Percentiles rank a stretch among this genome's conserved stretches.
Evolutionary conservation across 2,797 vertebrate genomes (phyloP).

Genomic region (Buphagus erythrorhynchus): DNA sequence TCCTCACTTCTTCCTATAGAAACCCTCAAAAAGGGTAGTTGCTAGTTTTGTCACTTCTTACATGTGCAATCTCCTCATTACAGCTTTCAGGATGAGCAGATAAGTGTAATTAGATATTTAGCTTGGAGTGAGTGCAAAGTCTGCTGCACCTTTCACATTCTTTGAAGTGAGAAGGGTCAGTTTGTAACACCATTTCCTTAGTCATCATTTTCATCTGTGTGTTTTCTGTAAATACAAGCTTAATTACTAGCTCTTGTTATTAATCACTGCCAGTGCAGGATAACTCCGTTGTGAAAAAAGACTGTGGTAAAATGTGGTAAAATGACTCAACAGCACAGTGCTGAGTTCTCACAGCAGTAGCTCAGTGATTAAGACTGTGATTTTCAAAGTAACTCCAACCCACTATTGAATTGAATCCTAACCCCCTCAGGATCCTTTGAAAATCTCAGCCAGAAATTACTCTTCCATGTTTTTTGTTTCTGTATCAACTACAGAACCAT

Average conservation of each 20-base stretch:
- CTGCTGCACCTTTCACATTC: neutral
- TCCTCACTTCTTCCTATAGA: neutral
- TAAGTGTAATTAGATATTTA: neutral
- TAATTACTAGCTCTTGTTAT: conserved; percentile 17
- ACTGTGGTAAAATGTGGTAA: neutral
- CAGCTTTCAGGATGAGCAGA: neutral
- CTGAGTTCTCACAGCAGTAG: neutral
- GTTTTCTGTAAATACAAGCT: conserved; percentile 38
- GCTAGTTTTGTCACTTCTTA: neutral
- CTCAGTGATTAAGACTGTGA: neutral
- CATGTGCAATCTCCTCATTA: neutral
- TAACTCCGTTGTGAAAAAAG: neutral
- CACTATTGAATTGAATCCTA: neutral
- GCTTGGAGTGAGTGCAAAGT: neutral
- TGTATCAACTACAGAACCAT: neutral
- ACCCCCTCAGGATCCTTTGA: neutral
- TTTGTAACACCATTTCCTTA: neutral
- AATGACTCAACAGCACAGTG: neutral
- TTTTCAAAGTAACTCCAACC: neutral
- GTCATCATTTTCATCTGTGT: neutral
- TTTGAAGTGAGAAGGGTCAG: neutral
- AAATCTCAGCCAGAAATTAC: neutral
- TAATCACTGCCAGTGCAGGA: neutral
- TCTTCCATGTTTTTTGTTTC: neutral
- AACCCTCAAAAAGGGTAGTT: neutral